Evolutionary conservation across 2,113 vertebrate species (phyloP), one percentile per base, ranked within the genome.

Genomic region (Haemorhous mexicanus): DNA sequence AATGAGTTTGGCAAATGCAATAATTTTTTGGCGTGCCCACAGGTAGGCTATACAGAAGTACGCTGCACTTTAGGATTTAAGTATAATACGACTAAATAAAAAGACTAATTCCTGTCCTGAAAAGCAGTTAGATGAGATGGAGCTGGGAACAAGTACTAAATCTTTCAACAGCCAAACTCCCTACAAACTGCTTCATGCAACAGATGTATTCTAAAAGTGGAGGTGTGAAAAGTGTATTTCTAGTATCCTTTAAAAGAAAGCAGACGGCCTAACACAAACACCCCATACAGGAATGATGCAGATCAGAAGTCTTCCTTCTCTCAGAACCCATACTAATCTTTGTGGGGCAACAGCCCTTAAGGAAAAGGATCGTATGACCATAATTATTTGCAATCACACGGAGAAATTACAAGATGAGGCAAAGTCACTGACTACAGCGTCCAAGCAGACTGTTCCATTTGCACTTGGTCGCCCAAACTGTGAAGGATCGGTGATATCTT

Each of bases 201-300:
- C 87, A 95, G 94, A 94, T 91, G 76, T 61, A 92, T 77, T 91
- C 92, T 91, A 77, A 87, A 96, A 86, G 63, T 69, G 76, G 82
- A 89, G 49, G 84, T 80, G 87, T 84, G 80, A 93, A 89, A 83
- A 95, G 33, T 33, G 22, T 89, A 94, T 83, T 96, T 94, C 72
- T 93, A 67, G 84, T 86, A 55, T 76, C 53, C 53, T 80, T 61
- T 64, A 76, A 76, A 89, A 81, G 68, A 76, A 88, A 91, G 35
- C 62, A 95, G 91, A 52, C 26, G 9, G 49, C n/a, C 89, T 87
- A 66, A 77, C 44, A 83, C 19, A 93, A 94, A 62, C n/a, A 89
- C 16, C 12, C 14, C 63, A 24, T 39, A 35, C 2, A 89, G 50
- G 24, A 84, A 61, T 23, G 14, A 73, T 81, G 87, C 59, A 77